Base-by-base conservation (phyloP, 2,888 invertebrate genomes). In the Euplexia lucipara region DNA sequence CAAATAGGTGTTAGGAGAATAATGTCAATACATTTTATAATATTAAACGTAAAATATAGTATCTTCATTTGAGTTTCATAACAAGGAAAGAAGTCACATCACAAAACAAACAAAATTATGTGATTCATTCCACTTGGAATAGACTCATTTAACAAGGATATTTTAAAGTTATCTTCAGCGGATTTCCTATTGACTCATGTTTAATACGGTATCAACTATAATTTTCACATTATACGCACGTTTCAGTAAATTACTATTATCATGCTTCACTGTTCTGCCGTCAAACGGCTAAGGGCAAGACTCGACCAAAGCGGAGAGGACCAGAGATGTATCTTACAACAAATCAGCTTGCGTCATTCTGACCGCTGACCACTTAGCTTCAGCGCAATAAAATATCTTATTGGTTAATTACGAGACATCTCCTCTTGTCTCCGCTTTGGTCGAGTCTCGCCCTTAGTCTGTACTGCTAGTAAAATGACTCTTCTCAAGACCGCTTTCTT, bases 131-230 rank as follows among this genome's bases (percentile, higher is more conserved):
- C 20, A 56, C 18, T 67, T 22, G 39, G 20, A 45, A 39, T 30
- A 34, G 5, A 22, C 35, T 39, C 26, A 30, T 57, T 42, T 5
- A 30, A 44, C 42, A 57, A 42, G 32, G 44, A 49, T 70, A 63
- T 59, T 62, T 18, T 32, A 26, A 51, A 26, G 22, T 62, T 70
- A 70, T 62, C 70, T 22, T 4, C 9, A 52, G 10, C 51, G 63
- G 73, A 74, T 71, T 70, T 74, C 76, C 71, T 52, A 34, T 56
- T 52, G 26, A 56, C 37, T 74, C 52, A 45, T 48, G 1, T 9
- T 9, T 26, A 10, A 35, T 20, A 9, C 14, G 6, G 32, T n/a
- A 5, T 9, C 26, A 20, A 20, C 4, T 34, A 14, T 5, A 4
- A 41, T 22, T 26, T 16, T 22, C 10, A 26, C 37, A 12, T n/a